A percentile compares a stretch with the other conserved stretches of the same genome.
phyloP scores from a whole-genome alignment of 2,797 vertebrate species.

The Gambelia wislizenii region DNA sequence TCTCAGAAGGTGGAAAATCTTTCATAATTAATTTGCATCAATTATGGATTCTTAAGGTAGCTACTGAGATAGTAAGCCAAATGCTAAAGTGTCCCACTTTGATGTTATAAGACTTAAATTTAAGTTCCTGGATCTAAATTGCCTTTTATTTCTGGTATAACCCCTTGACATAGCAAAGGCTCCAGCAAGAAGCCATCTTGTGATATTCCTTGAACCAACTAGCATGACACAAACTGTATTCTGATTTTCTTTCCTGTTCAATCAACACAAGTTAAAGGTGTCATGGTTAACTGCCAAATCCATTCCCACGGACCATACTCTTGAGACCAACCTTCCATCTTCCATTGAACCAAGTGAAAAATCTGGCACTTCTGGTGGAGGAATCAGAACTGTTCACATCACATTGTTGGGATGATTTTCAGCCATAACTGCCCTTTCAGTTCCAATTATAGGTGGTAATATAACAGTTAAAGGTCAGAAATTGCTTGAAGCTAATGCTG shows the following conservation, averaged over 20 bases:
- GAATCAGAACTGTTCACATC: slow-evolving; percentile 10
- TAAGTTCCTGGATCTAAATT: slow-evolving; percentile 23
- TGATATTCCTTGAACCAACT: neutral
- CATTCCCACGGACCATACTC: neutral
- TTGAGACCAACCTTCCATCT: neutral
- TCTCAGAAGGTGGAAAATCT: neutral
- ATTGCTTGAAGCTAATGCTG: slow-evolving; percentile 54
- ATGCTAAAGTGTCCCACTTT: slow-evolving; percentile 12
- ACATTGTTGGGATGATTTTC: slow-evolving; percentile 1
- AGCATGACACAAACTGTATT: neutral
- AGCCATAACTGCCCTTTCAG: slow-evolving; percentile 11
- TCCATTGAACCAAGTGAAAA: neutral
- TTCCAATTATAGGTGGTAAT: slow-evolving; percentile 42
- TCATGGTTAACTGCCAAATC: neutral
- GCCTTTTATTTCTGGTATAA: slow-evolving; percentile 29
- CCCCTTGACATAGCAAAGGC: slow-evolving; percentile 21
- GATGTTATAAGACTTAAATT: slow-evolving; percentile 9
- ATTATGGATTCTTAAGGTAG: slow-evolving; percentile 11
- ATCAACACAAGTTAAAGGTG: neutral
- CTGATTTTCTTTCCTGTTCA: neutral
- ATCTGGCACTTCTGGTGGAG: neutral
- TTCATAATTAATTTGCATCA: slow-evolving; percentile 20
- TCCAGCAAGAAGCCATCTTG: slow-evolving; percentile 10
- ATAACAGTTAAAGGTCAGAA: slow-evolving; percentile 58
- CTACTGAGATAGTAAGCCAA: slow-evolving; percentile 6